Evolutionary conservation across 2,797 vertebrate species (phyloP).

Genomic region (Anguilla anguilla): DNA sequence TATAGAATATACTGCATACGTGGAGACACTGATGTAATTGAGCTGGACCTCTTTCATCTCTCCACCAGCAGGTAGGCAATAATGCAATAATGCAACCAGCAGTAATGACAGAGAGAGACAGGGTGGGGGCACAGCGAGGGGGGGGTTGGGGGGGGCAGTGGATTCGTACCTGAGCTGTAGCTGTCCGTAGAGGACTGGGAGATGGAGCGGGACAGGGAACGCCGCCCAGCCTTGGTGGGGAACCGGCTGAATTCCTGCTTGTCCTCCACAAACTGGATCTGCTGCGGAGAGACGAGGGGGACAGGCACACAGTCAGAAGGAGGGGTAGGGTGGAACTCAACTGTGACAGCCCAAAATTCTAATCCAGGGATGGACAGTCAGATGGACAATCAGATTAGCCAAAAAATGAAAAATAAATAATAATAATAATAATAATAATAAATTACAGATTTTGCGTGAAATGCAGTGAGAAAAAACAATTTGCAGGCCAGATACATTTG

Average conservation of each 20-base stretch:
- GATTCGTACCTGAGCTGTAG: conserved; percentile 85
- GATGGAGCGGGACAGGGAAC: conserved; percentile 91
- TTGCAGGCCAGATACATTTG: background rate
- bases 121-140: background rate
- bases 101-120: background rate
- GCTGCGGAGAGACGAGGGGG: conserved; percentile 61
- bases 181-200: conserved; percentile 96
- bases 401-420: no score
- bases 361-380: background rate
- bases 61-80: background rate
- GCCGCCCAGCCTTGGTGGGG: conserved; percentile 89
- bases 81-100: background rate
- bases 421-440: background rate
- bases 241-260: conserved; percentile 95
- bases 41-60: background rate
- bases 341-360: background rate
- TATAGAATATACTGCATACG: background rate
- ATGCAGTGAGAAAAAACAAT: background rate
- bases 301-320: background rate
- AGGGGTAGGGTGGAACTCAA: no score
- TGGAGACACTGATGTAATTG: background rate
- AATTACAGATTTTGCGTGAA: background rate
- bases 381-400: background rate
- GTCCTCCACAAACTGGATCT: conserved; percentile 97
- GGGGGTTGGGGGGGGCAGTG: no score